These are phyloP conservation scores for Rhimphoctona megacephalus DNA, from an alignment of 2,888 invertebrate species.

Conservation along the genomic window DNA sequence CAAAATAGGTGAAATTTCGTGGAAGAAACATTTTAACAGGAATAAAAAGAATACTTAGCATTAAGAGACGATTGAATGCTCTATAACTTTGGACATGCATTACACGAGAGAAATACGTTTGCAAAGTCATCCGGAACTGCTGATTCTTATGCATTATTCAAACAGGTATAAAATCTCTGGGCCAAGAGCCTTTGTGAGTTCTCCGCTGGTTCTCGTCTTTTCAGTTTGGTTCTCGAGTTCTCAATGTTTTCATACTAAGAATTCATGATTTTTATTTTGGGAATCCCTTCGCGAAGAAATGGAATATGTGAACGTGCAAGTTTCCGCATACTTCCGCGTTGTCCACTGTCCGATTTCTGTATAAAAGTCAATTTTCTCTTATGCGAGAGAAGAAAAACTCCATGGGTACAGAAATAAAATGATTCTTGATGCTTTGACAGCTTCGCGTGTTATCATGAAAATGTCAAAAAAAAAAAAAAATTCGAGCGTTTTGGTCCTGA, in stretches of 20 bases:
- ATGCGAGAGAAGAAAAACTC: conserved; percentile 5
- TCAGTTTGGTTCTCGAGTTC: conserved; percentile 23
- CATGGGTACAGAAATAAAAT: conserved; percentile 27
- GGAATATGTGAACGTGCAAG: conserved; percentile 17
- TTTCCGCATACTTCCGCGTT: conserved; percentile 25
- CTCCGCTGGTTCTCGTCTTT: conserved; percentile 33
- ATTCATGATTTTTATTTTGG: conserved; percentile 32
- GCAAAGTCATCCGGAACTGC: conserved; percentile 67
- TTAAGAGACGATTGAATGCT: conserved; percentile 56
- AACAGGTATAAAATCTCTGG: conserved; percentile 64
- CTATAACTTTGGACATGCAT: conserved; percentile 63
- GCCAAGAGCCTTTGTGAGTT: conserved; percentile 45
- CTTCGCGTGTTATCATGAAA: conserved; percentile 13
- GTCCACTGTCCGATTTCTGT: conserved; percentile 28
- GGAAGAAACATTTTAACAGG: conserved; percentile 34
- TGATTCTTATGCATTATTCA: conserved; percentile 68
- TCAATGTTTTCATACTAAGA: conserved; percentile 38
- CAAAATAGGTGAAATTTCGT: not conserved
- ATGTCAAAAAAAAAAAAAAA: not conserved
- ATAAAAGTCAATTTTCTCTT: conserved; percentile 39
- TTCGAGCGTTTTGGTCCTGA: not conserved
- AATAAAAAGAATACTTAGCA: conserved; percentile 32
- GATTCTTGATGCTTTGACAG: conserved; percentile 12
- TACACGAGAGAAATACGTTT: conserved; percentile 67
- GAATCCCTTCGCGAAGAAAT: conserved; percentile 28